Percentiles rank a stretch among this genome's conserved stretches.
These are phyloP conservation scores for Spheniscus humboldti DNA, from an alignment of 2,797 vertebrate genomes.

Conservation along the genomic window DNA sequence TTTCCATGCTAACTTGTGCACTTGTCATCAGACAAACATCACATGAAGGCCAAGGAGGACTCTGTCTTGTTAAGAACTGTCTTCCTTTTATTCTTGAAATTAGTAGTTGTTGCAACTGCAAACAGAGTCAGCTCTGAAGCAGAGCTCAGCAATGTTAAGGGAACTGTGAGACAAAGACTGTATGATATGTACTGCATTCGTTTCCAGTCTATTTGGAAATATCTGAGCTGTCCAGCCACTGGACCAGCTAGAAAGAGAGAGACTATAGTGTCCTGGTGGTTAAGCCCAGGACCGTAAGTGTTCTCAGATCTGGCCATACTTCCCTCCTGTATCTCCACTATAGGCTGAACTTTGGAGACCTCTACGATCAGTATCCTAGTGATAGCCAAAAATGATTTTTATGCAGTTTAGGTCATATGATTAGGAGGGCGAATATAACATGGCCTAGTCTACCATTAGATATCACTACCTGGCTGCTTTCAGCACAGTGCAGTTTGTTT, in stretches of 20 bases:
- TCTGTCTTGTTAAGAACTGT: background rate
- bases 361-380: background rate
- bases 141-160: background rate
- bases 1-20: background rate
- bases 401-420: accelerated
- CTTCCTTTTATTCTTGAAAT: background rate
- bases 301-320: background rate
- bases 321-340: background rate
- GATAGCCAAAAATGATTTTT: background rate
- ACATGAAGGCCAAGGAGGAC: background rate
- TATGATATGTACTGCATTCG: background rate
- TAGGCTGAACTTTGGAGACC: background rate
- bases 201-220: background rate
- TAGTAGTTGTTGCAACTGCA: background rate
- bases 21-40: background rate
- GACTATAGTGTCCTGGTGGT: accelerated
- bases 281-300: background rate
- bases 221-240: background rate
- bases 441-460: background rate
- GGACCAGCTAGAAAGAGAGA: background rate
- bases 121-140: background rate
- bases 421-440: background rate
- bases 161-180: background rate
- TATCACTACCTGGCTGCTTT: background rate
- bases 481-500: background rate